phyloP scores from a whole-genome alignment of 1,140 invertebrate species.

The Coelopa frigida region DNA sequence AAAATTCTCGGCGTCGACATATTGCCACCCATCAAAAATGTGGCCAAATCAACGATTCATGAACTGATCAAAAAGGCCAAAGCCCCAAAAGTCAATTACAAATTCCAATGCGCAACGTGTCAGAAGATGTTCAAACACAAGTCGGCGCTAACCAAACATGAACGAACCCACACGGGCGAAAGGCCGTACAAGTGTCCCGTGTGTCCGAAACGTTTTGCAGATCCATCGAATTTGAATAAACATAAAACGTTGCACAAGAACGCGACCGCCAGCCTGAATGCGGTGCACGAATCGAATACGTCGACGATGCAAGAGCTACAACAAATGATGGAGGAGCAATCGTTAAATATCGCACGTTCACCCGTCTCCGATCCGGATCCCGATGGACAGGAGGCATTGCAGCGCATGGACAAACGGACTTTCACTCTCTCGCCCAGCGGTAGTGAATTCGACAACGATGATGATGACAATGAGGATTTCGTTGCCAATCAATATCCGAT shows the following conservation, averaged over 20 bases:
- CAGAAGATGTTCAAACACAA: constrained; percentile 8
- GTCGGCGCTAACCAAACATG: constrained; percentile 8
- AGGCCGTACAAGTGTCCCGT: constrained; percentile 11
- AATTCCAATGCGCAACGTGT: constrained; percentile 6
- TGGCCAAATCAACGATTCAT: background rate
- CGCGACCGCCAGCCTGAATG: too few species aligned
- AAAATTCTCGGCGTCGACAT: constrained; percentile 4
- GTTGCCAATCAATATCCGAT: background rate
- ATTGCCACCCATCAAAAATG: background rate
- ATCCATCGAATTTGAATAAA: constrained; percentile 14
- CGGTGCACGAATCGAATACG: too few species aligned
- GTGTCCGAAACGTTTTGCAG: constrained; percentile 10
- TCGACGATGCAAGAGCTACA: constrained; percentile 8
- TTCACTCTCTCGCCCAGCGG: too few species aligned
- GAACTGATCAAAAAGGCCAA: background rate
- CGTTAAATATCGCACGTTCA: background rate
- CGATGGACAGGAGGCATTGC: constrained; percentile 10
- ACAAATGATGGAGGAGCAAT: background rate
- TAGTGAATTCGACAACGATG: background rate
- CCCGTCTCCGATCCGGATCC: constrained; percentile 11
- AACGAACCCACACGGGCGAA: constrained; percentile 11
- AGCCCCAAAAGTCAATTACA: background rate
- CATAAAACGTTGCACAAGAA: constrained; percentile 13
- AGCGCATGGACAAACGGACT: background rate
- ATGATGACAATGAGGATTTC: constrained; percentile 2